A percentile compares a stretch with the other conserved stretches of the same genome.
phyloP scores from a whole-genome alignment of 2,888 invertebrate species.

The Brachyopa scutellaris region DNA sequence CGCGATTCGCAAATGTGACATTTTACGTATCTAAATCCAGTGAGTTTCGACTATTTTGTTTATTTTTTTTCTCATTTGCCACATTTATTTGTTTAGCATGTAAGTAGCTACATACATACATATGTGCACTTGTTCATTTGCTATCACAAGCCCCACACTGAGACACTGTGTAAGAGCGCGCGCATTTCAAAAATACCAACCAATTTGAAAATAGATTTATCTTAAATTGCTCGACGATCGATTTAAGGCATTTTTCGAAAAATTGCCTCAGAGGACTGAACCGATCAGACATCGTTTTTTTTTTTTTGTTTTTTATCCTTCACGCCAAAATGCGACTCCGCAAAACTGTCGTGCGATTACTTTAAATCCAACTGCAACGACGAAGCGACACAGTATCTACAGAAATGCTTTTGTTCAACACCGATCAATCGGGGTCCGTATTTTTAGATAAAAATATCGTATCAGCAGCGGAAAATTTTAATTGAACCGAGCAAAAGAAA shows the following conservation, averaged over 20 bases:
- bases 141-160: background rate
- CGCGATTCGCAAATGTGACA: slow-evolving; percentile 57
- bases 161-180: slow-evolving; percentile 3
- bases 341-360: slow-evolving; percentile 73
- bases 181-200: slow-evolving; percentile 59
- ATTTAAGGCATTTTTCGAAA: slow-evolving; percentile 61
- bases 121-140: no score
- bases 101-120: no score
- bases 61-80: slow-evolving; percentile 3
- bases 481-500: slow-evolving; percentile 40
- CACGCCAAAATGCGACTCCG: slow-evolving; percentile 70
- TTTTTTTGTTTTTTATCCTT: slow-evolving; percentile 46
- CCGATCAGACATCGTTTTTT: slow-evolving; percentile 20
- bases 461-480: slow-evolving; percentile 65
- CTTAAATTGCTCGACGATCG: slow-evolving; percentile 66
- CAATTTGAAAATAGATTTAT: slow-evolving; percentile 70
- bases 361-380: slow-evolving; percentile 74
- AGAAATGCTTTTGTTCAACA: slow-evolving; percentile 65
- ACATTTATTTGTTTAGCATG: slow-evolving; percentile 20
- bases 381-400: slow-evolving; percentile 24
- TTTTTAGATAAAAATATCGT: slow-evolving; percentile 67
- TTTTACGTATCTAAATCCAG: slow-evolving; percentile 63
- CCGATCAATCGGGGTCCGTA: slow-evolving; percentile 65
- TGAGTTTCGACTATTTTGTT: slow-evolving; percentile 48
- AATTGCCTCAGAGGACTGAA: slow-evolving; percentile 34